These are phyloP conservation scores for Ptychodera flava DNA, from an alignment of 35 echinoderm and acorn worm species.

Conservation along the genomic window DNA sequence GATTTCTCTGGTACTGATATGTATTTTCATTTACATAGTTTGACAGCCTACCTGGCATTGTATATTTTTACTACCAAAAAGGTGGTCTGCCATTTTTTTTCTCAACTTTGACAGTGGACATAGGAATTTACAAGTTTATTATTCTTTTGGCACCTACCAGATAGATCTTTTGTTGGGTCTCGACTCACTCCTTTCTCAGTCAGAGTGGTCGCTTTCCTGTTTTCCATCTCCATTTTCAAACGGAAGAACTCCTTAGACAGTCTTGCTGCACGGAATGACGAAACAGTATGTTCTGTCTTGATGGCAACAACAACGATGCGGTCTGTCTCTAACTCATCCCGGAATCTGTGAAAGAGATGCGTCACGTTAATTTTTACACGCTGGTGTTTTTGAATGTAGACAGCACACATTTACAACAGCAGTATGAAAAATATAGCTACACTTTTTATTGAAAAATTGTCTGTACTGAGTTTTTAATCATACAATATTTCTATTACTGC, in stretches of 20 bases:
- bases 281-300: constrained; percentile 49
- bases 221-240: constrained; percentile 58
- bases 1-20: too few species aligned
- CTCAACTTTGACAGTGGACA: too few species aligned
- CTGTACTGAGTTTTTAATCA: too few species aligned
- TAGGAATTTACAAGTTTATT: too few species aligned
- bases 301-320: constrained; percentile 72
- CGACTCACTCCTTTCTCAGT: constrained; percentile 64
- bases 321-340: constrained; percentile 80
- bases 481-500: too few species aligned
- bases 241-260: constrained; percentile 59
- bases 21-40: too few species aligned
- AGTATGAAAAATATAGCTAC: neutral
- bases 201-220: constrained; percentile 41
- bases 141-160: neutral
- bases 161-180: constrained; percentile 50
- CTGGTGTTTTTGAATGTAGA: neutral
- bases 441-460: too few species aligned
- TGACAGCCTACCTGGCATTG: too few species aligned
- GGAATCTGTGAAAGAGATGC: constrained; percentile 54
- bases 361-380: neutral
- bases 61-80: too few species aligned
- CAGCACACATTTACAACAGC: neutral
- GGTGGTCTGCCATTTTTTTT: too few species aligned
- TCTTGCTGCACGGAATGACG: constrained; percentile 71